Evolutionary conservation across 2,888 invertebrate species (phyloP), one percentile per base, ranked within the genome.

Genomic region (Nomada flava): DNA sequence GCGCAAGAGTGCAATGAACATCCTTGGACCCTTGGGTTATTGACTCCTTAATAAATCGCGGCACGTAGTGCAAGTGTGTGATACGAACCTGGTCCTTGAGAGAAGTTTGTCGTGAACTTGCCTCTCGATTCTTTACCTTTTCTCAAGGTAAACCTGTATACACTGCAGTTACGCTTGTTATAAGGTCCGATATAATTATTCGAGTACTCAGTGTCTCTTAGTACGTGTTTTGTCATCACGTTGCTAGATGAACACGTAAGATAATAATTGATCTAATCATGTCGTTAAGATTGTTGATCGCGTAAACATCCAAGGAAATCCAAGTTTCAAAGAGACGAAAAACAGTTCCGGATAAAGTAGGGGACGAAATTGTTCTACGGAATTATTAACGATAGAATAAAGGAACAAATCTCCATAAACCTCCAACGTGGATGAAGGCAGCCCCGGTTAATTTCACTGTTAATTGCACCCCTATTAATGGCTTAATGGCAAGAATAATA

Each of bases 71-170:
- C 7, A 57, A 5, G 15, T 18, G 18, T 13, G 11, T n/a, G 26
- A 50, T 15, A 20, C 11, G 23, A 42, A 4, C 42, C 18, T 13
- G 1, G 9, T 2, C 53, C 18, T 15, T 5, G 2, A 15, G 1
- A 0, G 18, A 44, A 15, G 29, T 52, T 50, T 29, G 23, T 50
- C 64, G 23, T 44, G 79, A 78, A 79, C 79, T 70, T 70, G 47
- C 13, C 2, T 29, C 29, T 42, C 42, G 4, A 20, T 29, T 44
- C 57, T 64, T 59, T n/a, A 11, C 2, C 9, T 10, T 3, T 1
- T 2, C 2, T n/a, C 69, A 78, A 79, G 79, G 79, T n/a, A 36
- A 79, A 70, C 79, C 7, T 59, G 29, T 63, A 10, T 11, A 1
- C 7, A 2, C 2, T 11, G 18, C 7, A 10, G 20, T 23, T 57